Evolutionary conservation across 2,888 invertebrate species (phyloP), one percentile per base, ranked within the genome.

Genomic region (Nematopogon swammerdamellus): DNA sequence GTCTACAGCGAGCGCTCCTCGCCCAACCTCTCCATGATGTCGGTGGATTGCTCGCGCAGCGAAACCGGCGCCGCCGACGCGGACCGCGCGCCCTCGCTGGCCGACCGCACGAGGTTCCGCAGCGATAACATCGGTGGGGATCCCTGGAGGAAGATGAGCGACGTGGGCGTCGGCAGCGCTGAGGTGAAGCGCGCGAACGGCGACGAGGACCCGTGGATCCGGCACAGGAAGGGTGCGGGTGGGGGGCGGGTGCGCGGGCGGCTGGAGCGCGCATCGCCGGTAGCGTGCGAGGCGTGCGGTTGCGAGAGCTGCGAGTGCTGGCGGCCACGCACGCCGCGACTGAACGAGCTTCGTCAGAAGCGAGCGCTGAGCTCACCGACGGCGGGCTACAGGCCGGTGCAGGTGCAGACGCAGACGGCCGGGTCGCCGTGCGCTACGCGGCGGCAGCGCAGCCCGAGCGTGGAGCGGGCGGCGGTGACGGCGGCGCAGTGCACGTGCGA

Each of bases 61-160:
- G 55, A 56, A 30, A 45, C 47, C 16, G 46, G 45, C 53, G 42
- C 47, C 16, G 46, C 42, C 53, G 57, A 49, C 53, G 6, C 48
- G 47, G 53, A 14, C n/a, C 4, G 20, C 48, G 45, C 48, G 46
- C 17, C 48, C 46, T 10, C 53, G 51, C 56, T 19, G 14, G 11
- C 20, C 17, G 20, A 25, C 30, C 46, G 58, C 59, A 57, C 57
- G 49, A 57, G 55, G 51, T 58, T 57, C 50, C 54, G 58, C 51
- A 56, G 58, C 49, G 59, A 59, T 42, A 55, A 58, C 30, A 63
- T 62, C 19, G 54, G 61, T 43, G 61, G 60, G 43, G 60, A 72
- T 56, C 72, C 72, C 11, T 72, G 72, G 72, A 67, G 70, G 43
- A 70, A 68, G 57, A 69, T 71, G 70, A 66, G 67, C 59, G 71